Evolutionary conservation across 1,140 invertebrate genomes (phyloP).

Genomic region (Camponotus pennsylvanicus): DNA sequence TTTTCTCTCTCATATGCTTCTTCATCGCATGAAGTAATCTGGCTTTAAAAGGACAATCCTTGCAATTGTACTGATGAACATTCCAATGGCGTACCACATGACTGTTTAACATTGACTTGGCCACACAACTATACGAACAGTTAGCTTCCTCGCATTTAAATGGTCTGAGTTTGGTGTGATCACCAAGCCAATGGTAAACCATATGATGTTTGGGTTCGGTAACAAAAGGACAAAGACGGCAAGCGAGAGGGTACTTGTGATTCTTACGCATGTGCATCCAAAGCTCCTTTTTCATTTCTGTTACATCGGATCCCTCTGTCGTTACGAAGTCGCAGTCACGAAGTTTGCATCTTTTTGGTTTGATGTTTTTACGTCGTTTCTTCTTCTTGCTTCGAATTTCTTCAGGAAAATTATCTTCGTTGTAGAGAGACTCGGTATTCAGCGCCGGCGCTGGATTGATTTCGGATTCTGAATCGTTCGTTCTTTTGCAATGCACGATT

Average conservation of each 20-base stretch:
- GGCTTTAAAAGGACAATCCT: constrained; percentile 97
- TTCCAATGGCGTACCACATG: constrained; percentile 98
- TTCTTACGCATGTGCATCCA: constrained; percentile 11
- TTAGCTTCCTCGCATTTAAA: constrained; percentile 94
- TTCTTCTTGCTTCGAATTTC: too few species aligned
- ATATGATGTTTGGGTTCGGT: constrained; percentile 99
- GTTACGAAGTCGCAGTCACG: not conserved
- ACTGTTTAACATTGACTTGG: constrained; percentile 99
- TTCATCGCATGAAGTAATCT: constrained; percentile 99
- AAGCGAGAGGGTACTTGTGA: not conserved
- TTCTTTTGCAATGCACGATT: too few species aligned
- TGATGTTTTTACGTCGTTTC: too few species aligned
- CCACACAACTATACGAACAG: constrained; percentile 97
- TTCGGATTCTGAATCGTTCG: too few species aligned
- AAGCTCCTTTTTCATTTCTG: not conserved
- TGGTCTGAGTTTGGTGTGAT: constrained; percentile 98
- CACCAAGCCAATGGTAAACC: constrained; percentile 96
- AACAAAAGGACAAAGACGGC: not conserved
- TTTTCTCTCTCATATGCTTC: constrained; percentile 96
- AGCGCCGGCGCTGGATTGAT: too few species aligned
- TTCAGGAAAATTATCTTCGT: too few species aligned
- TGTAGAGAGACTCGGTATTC: too few species aligned
- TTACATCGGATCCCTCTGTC: too few species aligned
- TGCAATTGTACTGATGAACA: constrained; percentile 97
- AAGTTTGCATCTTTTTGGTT: not conserved